Evolutionary conservation across 2,888 invertebrate species (phyloP).

Genomic region (Thysanoteuthis rhombus): DNA sequence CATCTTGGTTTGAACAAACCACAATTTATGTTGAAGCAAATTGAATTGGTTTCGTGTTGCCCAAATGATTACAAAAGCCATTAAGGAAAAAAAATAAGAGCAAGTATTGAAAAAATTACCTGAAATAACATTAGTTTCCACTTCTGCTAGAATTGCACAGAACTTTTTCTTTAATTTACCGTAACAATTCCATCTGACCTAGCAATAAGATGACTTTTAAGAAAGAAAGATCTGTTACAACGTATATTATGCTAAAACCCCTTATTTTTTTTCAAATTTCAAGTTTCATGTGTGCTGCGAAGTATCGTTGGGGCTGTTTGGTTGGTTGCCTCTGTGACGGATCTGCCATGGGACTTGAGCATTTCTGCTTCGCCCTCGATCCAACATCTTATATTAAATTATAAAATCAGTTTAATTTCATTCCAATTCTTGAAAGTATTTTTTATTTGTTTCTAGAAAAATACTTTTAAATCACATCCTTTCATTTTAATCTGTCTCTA

Average conservation of each 20-base stretch:
- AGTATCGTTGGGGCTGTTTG: too few species aligned
- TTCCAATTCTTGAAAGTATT: neutral
- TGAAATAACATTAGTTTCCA: neutral
- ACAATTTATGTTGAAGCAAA: neutral
- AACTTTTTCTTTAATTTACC: neutral
- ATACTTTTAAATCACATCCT: neutral
- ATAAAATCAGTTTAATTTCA: neutral
- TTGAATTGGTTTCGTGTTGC: neutral
- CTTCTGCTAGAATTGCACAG: neutral
- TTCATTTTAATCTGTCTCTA: neutral
- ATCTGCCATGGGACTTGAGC: too few species aligned
- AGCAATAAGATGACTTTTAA: neutral
- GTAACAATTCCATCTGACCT: neutral
- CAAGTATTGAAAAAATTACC: neutral
- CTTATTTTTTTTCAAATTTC: too few species aligned
- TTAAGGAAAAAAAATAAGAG: neutral
- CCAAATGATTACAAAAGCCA: neutral
- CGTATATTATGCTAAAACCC: neutral
- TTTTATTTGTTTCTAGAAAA: neutral
- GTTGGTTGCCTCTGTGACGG: too few species aligned
- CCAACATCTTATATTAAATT: too few species aligned
- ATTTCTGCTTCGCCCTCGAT: too few species aligned
- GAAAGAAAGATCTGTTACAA: neutral
- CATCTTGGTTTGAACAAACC: neutral
- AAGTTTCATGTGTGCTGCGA: too few species aligned